Conservation (phyloP, 2,888 invertebrate genomes). For the Imbricaverruca yamaguchii region DNA sequence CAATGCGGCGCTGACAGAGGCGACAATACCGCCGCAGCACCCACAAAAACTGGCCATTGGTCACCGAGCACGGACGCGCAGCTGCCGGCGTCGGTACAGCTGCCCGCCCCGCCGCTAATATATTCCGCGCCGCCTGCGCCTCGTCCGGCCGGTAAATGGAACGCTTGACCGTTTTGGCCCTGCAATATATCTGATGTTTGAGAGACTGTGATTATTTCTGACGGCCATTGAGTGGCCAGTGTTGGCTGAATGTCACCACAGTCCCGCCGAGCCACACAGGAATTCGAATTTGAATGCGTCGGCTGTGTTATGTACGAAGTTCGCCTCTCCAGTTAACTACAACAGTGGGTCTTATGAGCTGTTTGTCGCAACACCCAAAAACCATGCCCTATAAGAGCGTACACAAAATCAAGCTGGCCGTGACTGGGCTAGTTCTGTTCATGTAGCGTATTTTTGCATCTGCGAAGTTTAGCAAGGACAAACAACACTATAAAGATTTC, state of each 20-base stretch:
- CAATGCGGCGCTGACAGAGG: conserved; percentile 4
- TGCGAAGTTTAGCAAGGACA: no score
- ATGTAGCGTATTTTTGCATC: no score
- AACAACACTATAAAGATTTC: no score
- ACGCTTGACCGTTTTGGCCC: conserved; percentile 7
- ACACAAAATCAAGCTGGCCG: no score
- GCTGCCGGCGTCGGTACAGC: background rate
- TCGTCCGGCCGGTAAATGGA: background rate
- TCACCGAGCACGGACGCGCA: background rate
- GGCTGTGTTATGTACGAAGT: no score
- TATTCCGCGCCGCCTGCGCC: background rate
- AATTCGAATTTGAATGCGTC: no score
- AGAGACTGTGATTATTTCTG: background rate
- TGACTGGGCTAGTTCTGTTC: no score
- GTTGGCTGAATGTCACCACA: background rate
- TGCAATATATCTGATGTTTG: background rate
- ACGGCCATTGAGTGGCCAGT: conserved; percentile 7
- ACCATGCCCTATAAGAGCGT: no score
- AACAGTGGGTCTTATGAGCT: no score
- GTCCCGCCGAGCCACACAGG: no score
- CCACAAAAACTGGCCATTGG: conserved; percentile 20
- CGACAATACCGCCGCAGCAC: background rate
- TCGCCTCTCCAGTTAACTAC: no score
- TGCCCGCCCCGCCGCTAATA: background rate
- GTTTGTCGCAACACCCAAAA: no score